These are phyloP conservation scores for Sceloporus undulatus DNA, from an alignment of 2,113 vertebrate species.

Conservation along the genomic window DNA sequence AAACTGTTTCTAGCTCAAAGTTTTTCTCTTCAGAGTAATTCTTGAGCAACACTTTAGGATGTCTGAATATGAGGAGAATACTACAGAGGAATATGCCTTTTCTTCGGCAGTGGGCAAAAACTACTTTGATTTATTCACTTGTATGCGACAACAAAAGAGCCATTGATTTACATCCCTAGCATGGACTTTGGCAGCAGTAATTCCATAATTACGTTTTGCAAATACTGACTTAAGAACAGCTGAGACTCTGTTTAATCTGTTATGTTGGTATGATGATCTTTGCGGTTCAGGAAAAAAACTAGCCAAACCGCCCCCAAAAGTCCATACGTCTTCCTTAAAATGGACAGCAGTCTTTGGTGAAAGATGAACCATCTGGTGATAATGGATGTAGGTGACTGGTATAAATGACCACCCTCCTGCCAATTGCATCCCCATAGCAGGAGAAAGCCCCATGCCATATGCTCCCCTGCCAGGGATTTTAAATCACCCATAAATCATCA, in stretches of 20 bases:
- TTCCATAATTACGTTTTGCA: not conserved
- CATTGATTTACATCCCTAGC: too few relatives aligned
- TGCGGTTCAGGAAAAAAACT: not conserved
- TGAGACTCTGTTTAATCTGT: not conserved
- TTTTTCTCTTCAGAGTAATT: too few relatives aligned
- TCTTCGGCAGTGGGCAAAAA: too few relatives aligned
- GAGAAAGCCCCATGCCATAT: not conserved
- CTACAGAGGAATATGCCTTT: too few relatives aligned
- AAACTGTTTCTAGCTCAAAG: too few relatives aligned
- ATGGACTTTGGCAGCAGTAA: not conserved
- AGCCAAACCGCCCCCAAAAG: not conserved
- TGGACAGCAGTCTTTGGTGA: not conserved
- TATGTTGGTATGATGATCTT: not conserved
- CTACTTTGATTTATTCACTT: too few relatives aligned
- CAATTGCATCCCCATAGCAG: not conserved
- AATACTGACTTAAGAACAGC: not conserved
- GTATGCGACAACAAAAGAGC: too few relatives aligned
- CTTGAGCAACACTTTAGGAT: too few relatives aligned
- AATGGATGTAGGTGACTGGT: not conserved
- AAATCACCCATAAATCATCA: slow-evolving; percentile 3
- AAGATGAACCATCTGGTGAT: not conserved
- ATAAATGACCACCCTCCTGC: not conserved
- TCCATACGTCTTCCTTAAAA: not conserved
- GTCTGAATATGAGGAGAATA: too few relatives aligned
- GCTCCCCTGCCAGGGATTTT: not conserved